phyloP scores from a whole-genome alignment of 92 coral and sea anemone genomes.

The Meandrina meandrites region DNA sequence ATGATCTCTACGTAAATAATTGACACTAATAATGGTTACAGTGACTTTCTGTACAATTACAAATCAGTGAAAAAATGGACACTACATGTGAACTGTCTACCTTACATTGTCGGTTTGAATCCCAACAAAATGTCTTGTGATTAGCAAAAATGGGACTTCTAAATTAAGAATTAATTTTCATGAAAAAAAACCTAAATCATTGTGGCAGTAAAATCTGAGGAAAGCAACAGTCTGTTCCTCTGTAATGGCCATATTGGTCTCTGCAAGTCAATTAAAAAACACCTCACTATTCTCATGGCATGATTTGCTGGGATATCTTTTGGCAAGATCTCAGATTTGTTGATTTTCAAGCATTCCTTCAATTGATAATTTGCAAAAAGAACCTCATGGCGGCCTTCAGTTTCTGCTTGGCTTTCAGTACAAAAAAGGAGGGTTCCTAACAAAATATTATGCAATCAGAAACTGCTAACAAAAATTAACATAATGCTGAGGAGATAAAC shows the following conservation, averaged over 20 bases:
- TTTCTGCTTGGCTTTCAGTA: neutral
- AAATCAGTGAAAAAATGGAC: slow-evolving; percentile 22
- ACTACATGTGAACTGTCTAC: neutral
- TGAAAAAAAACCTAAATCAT: neutral
- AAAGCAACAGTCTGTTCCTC: neutral
- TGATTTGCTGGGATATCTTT: neutral
- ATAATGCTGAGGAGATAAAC: neutral
- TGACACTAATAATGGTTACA: neutral
- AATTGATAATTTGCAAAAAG: neutral
- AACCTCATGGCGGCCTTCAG: neutral
- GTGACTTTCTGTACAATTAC: slow-evolving; percentile 30
- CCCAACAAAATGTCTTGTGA: neutral
- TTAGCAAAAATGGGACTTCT: neutral
- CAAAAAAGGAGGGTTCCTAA: neutral
- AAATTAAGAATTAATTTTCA: neutral
- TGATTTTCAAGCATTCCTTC: neutral
- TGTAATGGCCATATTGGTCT: neutral
- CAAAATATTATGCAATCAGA: neutral
- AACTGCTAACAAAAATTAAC: neutral
- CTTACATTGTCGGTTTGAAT: neutral
- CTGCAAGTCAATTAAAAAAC: neutral
- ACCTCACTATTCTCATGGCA: neutral
- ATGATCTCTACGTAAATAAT: slow-evolving; percentile 24
- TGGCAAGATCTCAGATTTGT: neutral
- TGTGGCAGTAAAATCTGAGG: neutral